Percentiles rank a stretch among this genome's conserved stretches.
These are phyloP conservation scores for Drosophila percnosoma DNA, from an alignment of 2,888 invertebrate species.

Conservation along the genomic window DNA sequence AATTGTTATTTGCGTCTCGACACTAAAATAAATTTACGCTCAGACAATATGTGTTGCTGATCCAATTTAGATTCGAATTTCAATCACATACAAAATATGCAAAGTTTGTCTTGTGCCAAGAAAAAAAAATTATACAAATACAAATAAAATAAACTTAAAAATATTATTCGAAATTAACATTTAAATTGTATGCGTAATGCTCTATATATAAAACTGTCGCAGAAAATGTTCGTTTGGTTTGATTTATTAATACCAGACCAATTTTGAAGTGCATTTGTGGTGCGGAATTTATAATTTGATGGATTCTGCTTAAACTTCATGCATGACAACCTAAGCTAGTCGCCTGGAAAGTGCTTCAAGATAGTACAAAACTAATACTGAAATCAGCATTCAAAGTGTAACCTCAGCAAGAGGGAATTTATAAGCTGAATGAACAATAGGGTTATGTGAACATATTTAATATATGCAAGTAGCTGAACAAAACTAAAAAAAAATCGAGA, in stretches of 20 bases:
- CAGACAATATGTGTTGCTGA: slow-evolving; percentile 45
- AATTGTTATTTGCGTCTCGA: slow-evolving; percentile 57
- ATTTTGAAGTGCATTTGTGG: slow-evolving; percentile 63
- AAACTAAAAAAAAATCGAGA: background rate
- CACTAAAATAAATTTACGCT: slow-evolving; percentile 37
- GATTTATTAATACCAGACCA: slow-evolving; percentile 59
- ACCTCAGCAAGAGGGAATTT: slow-evolving; percentile 13
- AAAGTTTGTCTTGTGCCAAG: slow-evolving; percentile 76
- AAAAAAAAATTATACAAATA: slow-evolving; percentile 10
- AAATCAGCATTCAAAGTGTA: slow-evolving; percentile 38
- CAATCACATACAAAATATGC: slow-evolving; percentile 63
- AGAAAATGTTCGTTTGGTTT: slow-evolving; percentile 33
- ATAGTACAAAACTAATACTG: slow-evolving; percentile 6
- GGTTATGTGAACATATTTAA: background rate
- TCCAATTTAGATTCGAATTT: slow-evolving; percentile 62
- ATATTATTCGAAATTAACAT: slow-evolving; percentile 63
- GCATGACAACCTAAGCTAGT: slow-evolving; percentile 10
- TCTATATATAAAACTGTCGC: slow-evolving; percentile 69
- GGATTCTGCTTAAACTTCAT: slow-evolving; percentile 13
- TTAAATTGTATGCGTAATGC: slow-evolving; percentile 58
- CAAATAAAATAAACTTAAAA: slow-evolving; percentile 8
- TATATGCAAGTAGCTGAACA: background rate
- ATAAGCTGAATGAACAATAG: background rate
- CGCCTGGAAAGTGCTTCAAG: background rate
- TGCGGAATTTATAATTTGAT: slow-evolving; percentile 66